Evolutionary conservation across 2,888 invertebrate species (phyloP), one percentile per base, ranked within the genome.

Genomic region (Epirrhoe tristata): DNA sequence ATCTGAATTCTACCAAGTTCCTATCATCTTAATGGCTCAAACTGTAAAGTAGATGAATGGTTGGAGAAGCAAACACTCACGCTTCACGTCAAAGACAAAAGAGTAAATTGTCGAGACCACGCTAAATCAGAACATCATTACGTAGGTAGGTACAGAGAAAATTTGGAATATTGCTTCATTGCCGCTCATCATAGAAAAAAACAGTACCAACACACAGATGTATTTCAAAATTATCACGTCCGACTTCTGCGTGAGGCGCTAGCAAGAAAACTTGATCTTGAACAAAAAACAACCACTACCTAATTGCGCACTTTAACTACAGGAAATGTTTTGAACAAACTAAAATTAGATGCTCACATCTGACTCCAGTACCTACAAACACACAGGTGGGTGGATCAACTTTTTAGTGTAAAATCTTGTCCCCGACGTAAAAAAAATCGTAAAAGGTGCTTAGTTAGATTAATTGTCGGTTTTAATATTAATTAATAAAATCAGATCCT

Each of bases 161-260:
- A 79, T 80, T 79, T 77, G 76, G 74, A 77, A 80, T 77, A 75
- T 81, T 77, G 77, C 79, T 79, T 80, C 81, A 83, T 83, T 81
- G 81, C 80, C 73, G 75, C 74, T 75, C 71, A 74, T 74, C 72
- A 69, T 76, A 72, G 72, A 77, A 77, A 77, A 74, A 84, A 85
- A 81, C 78, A 79, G 79, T 81, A 80, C 39, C 10, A 10, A 1
- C 14, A 62, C 69, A 77, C 77, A 80, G 79, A 77, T 79, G 77
- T 78, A 81, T 75, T 62, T 67, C 71, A 56, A 83, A 84, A 84
- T 86, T 81, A 86, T 81, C 81, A 83, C 82, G 77, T 84, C 79
- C 75, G 77, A 79, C 77, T 77, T 79, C 74, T 80, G 74, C 77
- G 78, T 77, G 78, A 78, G 76, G 77, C 75, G 81, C 76, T 75